These are phyloP conservation scores for Chymomyza procnemis DNA, from an alignment of 2,888 invertebrate species.

Conservation along the genomic window DNA sequence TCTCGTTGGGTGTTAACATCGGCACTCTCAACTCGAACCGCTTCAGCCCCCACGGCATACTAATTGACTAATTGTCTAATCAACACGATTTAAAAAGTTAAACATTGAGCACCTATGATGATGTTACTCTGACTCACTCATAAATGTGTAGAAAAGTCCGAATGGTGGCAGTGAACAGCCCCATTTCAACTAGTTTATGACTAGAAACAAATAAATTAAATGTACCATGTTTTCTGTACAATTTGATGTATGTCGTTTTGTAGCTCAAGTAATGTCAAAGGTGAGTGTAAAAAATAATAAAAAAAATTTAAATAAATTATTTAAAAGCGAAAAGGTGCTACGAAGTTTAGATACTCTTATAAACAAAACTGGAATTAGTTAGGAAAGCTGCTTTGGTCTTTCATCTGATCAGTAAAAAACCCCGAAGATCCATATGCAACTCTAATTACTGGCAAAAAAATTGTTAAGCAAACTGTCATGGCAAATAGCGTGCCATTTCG, in stretches of 20 bases:
- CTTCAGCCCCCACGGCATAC: background rate
- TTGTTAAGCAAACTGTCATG: too few species aligned
- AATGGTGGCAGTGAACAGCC: background rate
- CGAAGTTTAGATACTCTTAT: slow-evolving; percentile 18
- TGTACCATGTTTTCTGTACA: slow-evolving; percentile 19
- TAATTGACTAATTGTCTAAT: background rate
- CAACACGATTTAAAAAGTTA: background rate
- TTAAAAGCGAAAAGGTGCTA: too few species aligned
- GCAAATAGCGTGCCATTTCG: too few species aligned
- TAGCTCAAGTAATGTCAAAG: slow-evolving; percentile 47
- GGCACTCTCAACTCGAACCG: slow-evolving; percentile 2
- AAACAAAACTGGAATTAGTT: background rate
- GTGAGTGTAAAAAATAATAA: slow-evolving; percentile 19
- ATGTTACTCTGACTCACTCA: background rate
- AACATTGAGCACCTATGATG: background rate
- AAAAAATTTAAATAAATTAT: background rate
- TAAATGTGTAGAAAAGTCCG: background rate
- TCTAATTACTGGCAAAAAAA: too few species aligned
- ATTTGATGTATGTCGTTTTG: slow-evolving; percentile 12
- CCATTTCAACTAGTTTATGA: background rate
- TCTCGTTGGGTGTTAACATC: slow-evolving; percentile 34
- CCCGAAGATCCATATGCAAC: too few species aligned
- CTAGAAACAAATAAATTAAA: background rate
- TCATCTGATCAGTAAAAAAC: too few species aligned
- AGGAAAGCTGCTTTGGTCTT: too few species aligned